These are phyloP conservation scores for Trissonchulus sp. DNA, from an alignment of 2,888 invertebrate genomes.

Conservation along the genomic window DNA sequence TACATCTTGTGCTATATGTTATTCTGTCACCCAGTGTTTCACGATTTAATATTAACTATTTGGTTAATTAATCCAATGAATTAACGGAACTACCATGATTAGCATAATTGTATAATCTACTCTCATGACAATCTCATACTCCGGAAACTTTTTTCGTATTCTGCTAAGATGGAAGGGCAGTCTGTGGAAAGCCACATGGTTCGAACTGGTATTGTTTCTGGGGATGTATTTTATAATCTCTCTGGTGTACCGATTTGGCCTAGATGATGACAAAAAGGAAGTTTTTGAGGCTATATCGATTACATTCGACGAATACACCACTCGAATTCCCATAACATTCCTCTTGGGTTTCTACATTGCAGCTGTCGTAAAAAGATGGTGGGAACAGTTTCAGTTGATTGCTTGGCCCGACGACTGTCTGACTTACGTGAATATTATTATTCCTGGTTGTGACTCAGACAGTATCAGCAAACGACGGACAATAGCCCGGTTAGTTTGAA, in stretches of 20 bases:
- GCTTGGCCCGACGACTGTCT: slow-evolving; percentile 31
- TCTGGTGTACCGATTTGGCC: slow-evolving; percentile 7
- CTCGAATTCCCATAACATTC: slow-evolving; percentile 42
- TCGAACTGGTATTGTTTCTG: slow-evolving; percentile 20
- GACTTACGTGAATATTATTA: not conserved
- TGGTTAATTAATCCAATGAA: too few relatives aligned
- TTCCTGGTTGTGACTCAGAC: slow-evolving; percentile 33
- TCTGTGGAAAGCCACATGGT: slow-evolving; percentile 24
- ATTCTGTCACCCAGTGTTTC: too few relatives aligned
- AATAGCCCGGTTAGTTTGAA: slow-evolving; percentile 41
- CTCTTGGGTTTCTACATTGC: slow-evolving; percentile 44
- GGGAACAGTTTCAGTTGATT: slow-evolving; percentile 29
- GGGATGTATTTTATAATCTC: slow-evolving; percentile 12
- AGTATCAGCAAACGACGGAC: slow-evolving; percentile 37
- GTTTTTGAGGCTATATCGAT: not conserved
- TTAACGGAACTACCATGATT: too few relatives aligned
- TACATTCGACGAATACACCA: slow-evolving; percentile 41
- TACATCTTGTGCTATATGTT: too few relatives aligned
- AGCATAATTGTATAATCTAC: too few relatives aligned
- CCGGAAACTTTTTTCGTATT: slow-evolving; percentile 24
- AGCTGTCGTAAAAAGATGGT: slow-evolving; percentile 40
- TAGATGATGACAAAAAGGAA: not conserved
- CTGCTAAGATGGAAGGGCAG: slow-evolving; percentile 28
- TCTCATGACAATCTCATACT: slow-evolving; percentile 28
- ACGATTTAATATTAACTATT: too few relatives aligned